Evolutionary conservation across 2,113 vertebrate genomes (phyloP), one percentile per base, ranked within the genome.

Genomic region (Bujurquina vittata): DNA sequence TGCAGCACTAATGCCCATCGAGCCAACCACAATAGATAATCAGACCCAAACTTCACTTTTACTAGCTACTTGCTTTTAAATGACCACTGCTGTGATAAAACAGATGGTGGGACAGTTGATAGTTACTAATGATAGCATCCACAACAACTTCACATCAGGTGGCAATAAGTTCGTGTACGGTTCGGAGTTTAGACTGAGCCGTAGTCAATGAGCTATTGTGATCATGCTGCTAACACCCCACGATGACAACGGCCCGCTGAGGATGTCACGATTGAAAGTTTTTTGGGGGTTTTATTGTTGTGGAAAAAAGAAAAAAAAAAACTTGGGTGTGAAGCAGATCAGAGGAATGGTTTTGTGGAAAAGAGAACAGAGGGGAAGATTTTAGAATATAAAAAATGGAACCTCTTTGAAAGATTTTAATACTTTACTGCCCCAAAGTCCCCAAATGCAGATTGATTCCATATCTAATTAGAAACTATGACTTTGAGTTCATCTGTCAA

Each of bases 401-500:
- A 29, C 23, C 15, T 22, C 9, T 0, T 40, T 18, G 40, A 69
- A 69, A 69, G 46, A n/a, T 54, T 72, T 72, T 33, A 33, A 72
- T 54, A n/a, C 46, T 54, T 72, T 54, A 31, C 20, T 72, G 46
- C 67, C 62, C 62, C 57, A 58, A 76, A 76, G 73, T 73, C 57
- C 43, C 61, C 31, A 75, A 83, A 65, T 79, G 49, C 31, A 56
- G 43, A 72, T 40, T 76, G 58, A 63, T 58, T 75, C 61, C 29
- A 84, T 3, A 83, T 65, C 43, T 72, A 77, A 83, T 80, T 85
- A 78, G 46, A 83, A 59, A 69, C 43, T 77, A 43, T 40, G 57
- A 72, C 67, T 69, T 7, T 54, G 74, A 85, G 74, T 78, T 83
- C 59, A 75, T 79, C 49, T 55, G 63, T 81, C 83, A 79, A 65